Evolutionary conservation across 2,113 vertebrate species (phyloP), one percentile per base, ranked within the genome.

Genomic region (Rhinopomastus cyanomelas): DNA sequence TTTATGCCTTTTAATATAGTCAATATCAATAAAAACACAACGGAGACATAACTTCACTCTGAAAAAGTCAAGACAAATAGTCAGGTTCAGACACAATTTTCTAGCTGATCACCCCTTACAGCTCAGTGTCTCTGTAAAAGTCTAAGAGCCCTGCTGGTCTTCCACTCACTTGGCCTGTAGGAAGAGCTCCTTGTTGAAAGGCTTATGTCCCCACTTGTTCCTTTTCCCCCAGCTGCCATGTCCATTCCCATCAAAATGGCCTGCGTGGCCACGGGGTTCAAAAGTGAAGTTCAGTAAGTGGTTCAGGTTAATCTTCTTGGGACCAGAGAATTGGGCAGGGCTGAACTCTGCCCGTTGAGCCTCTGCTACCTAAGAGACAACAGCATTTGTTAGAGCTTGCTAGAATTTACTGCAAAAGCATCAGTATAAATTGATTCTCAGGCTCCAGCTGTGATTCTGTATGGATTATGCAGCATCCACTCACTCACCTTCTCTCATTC

Each of bases 111-210:
- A 23, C 6, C 37, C 83, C 74, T 87, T 37, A 66, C 32, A 91
- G 57, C n/a, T 89, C 72, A 69, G 25, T 11, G 49, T 27, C 44
- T 62, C 65, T 94, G 77, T 1, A 81, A 61, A 84, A 46, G 37
- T 76, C 39, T 60, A 29, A 91, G 46, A 73, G 32, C 74, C 82
- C 77, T 11, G 1, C 16, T 49, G 30, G 66, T 72, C 60, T 82
- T 69, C 71, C 85, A 98, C 98, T 98, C 96, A 99, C 99, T 99
- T 99, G 95, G 99, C 99, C 98, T 99, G 99, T 76, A 99, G 97
- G 88, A 99, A 99, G 60, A 99, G 98, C 96, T 99, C 99, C 98
- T 99, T 99, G 97, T 98, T 99, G 96, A 99, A 99, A 73, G 99
- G 99, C 94, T 99, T 99, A 95, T 99, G 98, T 76, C 99, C 99